Percentiles rank a stretch among this genome's conserved stretches.
phyloP scores from a whole-genome alignment of 2,888 invertebrate genomes.

The Melieria picta region DNA sequence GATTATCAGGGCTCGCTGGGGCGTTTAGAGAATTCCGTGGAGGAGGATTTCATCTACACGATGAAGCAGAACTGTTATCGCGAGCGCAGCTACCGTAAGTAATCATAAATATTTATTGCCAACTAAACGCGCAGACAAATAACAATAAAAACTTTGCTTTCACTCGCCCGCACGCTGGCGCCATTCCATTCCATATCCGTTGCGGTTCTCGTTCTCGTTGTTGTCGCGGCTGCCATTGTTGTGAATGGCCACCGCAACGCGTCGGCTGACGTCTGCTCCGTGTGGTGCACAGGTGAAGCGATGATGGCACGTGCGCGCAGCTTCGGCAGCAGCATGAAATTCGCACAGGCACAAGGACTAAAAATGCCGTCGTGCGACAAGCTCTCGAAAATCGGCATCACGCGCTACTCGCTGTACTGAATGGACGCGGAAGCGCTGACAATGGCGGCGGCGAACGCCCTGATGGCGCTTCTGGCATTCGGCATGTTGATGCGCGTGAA shows the following conservation, averaged over 20 bases:
- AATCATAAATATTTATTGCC: conserved; percentile 34
- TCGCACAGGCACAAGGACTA: conserved; percentile 83
- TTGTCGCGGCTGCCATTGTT: too few species aligned
- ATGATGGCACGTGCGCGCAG: conserved; percentile 94
- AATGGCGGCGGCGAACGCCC: too few species aligned
- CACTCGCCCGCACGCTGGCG: conserved; percentile 30
- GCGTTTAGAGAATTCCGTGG: conserved; percentile 90
- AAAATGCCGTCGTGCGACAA: conserved; percentile 84
- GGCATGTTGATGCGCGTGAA: too few species aligned
- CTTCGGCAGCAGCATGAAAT: conserved; percentile 87
- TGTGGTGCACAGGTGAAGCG: conserved; percentile 73
- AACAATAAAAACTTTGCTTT: conserved; percentile 30
- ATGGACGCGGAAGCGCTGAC: neutral
- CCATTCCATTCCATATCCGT: conserved; percentile 11
- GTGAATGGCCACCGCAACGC: too few species aligned
- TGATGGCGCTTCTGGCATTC: too few species aligned
- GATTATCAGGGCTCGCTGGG: conserved; percentile 90
- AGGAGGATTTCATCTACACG: conserved; percentile 90
- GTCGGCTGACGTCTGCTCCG: too few species aligned
- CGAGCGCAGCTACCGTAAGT: conserved; percentile 83
- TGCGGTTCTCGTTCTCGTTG: conserved; percentile 2
- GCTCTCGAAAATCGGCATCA: conserved; percentile 69
- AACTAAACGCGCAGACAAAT: conserved; percentile 11
- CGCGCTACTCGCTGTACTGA: conserved; percentile 53
- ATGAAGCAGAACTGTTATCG: conserved; percentile 90